A percentile compares a stretch with the other conserved stretches of the same genome.
These are phyloP conservation scores for Taphrorychus bicolor DNA, from an alignment of 2,888 invertebrate species.

Conservation along the genomic window DNA sequence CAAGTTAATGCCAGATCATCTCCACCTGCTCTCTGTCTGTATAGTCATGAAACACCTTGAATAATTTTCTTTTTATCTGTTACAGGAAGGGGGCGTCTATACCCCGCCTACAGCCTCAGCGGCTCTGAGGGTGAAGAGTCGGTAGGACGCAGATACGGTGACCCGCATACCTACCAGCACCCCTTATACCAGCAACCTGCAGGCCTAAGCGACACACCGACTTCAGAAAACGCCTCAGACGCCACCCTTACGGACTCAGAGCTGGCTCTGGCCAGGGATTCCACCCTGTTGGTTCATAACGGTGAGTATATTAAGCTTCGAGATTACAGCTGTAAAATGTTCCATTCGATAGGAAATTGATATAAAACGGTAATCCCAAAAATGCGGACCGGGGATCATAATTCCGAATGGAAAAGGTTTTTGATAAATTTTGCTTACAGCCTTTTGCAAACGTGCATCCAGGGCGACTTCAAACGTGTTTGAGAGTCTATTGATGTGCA, in stretches of 20 bases:
- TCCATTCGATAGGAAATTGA: background rate
- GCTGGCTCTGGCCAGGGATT: conserved; percentile 81
- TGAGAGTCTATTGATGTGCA: conserved; percentile 18
- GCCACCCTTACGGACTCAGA: conserved; percentile 85
- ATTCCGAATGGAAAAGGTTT: conserved; percentile 37
- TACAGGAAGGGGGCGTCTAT: conserved; percentile 80
- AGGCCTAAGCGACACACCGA: conserved; percentile 79
- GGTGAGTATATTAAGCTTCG: conserved; percentile 68
- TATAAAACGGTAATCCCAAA: conserved; percentile 19
- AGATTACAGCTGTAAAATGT: background rate
- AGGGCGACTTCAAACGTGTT: conserved; percentile 34
- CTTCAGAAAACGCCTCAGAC: conserved; percentile 85
- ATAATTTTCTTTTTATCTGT: conserved; percentile 40
- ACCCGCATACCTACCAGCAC: conserved; percentile 64
- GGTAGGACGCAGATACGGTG: conserved; percentile 63
- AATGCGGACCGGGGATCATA: conserved; percentile 26
- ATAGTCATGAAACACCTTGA: too few relatives aligned
- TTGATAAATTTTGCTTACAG: conserved; percentile 28
- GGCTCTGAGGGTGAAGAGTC: conserved; percentile 76
- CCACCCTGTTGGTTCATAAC: conserved; percentile 83
- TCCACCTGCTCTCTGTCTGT: too few relatives aligned
- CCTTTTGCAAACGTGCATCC: conserved; percentile 24
- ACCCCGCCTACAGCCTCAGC: conserved; percentile 81
- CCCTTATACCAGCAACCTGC: conserved; percentile 60
- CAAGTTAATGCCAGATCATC: too few relatives aligned